Evolutionary conservation across 1,140 invertebrate genomes (phyloP).

Genomic region (Lepidurus packardi): DNA sequence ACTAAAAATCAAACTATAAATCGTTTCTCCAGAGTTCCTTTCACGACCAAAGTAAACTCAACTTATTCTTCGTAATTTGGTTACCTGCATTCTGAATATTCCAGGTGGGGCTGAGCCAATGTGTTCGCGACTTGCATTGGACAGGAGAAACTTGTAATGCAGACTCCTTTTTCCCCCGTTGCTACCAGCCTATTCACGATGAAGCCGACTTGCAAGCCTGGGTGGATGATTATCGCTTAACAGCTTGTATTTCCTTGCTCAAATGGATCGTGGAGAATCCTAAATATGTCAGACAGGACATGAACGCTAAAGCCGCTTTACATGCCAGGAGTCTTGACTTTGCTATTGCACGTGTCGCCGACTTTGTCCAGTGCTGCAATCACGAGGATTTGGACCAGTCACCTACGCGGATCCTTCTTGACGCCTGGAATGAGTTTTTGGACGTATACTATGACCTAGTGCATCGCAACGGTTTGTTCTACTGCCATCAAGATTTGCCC

Average conservation of each 20-base stretch:
- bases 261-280: constrained; percentile 61
- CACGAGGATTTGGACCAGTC: constrained; percentile 75
- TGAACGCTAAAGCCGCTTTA: neutral
- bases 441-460: constrained; percentile 58
- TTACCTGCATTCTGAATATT: neutral
- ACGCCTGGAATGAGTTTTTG: constrained; percentile 38
- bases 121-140: constrained; percentile 81
- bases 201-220: constrained; percentile 78
- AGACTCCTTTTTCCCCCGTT: constrained; percentile 74
- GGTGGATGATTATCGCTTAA: constrained; percentile 80
- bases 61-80: neutral
- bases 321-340: neutral
- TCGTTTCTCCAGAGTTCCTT: constrained; percentile 71
- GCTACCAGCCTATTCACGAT: constrained; percentile 75
- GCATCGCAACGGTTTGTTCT: constrained; percentile 52
- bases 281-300: constrained; percentile 47
- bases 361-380: constrained; percentile 64
- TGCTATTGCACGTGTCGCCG: constrained; percentile 56
- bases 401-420: constrained; percentile 30
- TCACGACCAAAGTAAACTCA: constrained; percentile 74
- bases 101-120: constrained; percentile 65
- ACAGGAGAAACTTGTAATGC: constrained; percentile 74
- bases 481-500: neutral
- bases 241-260: constrained; percentile 74
- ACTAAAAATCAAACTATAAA: constrained; percentile 63